Conservation (phyloP, 1,140 invertebrate species). For the Hetaerina americana region DNA sequence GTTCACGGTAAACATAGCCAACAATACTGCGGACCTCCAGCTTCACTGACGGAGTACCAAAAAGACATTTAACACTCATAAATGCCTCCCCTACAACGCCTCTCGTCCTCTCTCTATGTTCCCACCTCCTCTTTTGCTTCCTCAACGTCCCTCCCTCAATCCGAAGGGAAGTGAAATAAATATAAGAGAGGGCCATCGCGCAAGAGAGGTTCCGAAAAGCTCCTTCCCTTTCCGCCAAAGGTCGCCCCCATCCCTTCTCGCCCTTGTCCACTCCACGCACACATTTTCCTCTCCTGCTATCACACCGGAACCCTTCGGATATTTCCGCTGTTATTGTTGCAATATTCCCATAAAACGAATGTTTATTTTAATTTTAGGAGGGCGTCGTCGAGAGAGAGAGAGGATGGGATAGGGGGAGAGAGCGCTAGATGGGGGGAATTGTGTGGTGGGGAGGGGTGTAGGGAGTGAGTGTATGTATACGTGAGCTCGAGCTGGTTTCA, state of each 20-base stretch:
- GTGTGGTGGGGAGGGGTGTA: no score
- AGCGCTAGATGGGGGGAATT: slow-evolving; percentile 3
- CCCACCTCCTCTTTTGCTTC: no score
- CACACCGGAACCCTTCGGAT: not conserved
- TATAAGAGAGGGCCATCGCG: not conserved
- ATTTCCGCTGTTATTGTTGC: not conserved
- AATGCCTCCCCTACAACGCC: not conserved
- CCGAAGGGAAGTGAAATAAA: not conserved
- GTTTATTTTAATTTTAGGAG: not conserved
- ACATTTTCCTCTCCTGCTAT: not conserved
- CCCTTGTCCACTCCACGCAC: no score
- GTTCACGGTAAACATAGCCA: not conserved
- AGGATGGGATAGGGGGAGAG: slow-evolving; percentile 4
- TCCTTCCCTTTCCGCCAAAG: no score
- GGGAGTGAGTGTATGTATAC: slow-evolving; percentile 12
- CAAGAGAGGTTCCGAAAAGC: no score
- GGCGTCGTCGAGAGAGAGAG: slow-evolving; percentile 14
- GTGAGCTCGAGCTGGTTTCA: not conserved
- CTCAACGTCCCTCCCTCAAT: not conserved
- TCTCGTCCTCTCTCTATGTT: no score
- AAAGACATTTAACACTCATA: not conserved
- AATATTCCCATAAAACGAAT: not conserved
- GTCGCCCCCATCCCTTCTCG: no score
- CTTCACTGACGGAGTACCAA: not conserved
- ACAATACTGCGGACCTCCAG: not conserved